These are phyloP conservation scores for Myotis pilosus DNA, from an alignment of 2,797 vertebrate species.

Conservation along the genomic window DNA sequence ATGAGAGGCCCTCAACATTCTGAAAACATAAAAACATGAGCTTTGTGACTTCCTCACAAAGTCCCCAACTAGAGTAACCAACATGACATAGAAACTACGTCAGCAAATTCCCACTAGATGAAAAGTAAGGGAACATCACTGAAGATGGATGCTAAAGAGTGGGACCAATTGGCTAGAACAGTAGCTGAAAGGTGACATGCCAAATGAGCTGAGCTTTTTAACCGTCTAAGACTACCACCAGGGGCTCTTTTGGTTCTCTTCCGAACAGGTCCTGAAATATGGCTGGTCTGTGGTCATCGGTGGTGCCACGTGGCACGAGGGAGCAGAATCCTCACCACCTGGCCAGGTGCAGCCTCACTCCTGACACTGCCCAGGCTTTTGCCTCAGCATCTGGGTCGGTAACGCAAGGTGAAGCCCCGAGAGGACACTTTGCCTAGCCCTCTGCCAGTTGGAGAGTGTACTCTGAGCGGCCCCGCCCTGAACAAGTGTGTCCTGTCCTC, in stretches of 20 bases:
- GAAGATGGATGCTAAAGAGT: neutral
- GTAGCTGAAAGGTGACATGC: neutral
- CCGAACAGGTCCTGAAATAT: neutral
- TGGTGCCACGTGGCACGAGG: fast-evolving
- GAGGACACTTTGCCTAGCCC: neutral
- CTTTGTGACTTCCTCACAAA: neutral
- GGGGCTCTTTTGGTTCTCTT: neutral
- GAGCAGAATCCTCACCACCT: neutral
- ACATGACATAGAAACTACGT: neutral
- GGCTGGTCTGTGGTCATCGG: neutral
- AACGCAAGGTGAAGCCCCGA: neutral
- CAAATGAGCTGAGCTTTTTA: neutral
- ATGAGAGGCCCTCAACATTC: neutral
- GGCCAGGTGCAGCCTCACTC: neutral
- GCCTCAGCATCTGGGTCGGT: neutral
- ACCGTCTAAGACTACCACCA: neutral
- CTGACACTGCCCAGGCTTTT: neutral
- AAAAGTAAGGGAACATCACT: neutral
- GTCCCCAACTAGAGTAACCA: neutral
- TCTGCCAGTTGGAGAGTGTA: neutral
- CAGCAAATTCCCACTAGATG: neutral
- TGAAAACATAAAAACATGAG: neutral
- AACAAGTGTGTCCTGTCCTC: neutral
- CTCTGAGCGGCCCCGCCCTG: neutral
- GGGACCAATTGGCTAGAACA: neutral